Base-by-base conservation (phyloP, 2,797 vertebrate genomes). In the Steatocranus sp. region DNA sequence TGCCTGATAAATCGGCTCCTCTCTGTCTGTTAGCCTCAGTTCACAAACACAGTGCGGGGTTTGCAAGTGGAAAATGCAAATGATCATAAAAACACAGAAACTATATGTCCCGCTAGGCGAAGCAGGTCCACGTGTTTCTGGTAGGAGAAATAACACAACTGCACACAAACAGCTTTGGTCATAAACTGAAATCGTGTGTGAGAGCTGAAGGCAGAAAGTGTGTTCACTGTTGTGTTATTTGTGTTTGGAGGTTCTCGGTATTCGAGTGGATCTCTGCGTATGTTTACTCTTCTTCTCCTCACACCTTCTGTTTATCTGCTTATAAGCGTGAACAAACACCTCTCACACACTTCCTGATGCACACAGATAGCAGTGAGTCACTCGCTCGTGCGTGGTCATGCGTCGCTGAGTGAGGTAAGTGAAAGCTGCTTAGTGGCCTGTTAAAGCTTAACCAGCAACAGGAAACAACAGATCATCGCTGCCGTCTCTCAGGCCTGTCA, bases 391-490 rank as follows among this genome's bases (percentile, higher is more conserved):
- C 4, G 38, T 77, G 49, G 76, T 77, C 84, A 77, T 81, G 78
- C 63, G 83, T 81, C 4, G 34, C 49, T 34, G 75, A 82, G 79
- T 2, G 20, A 68, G 79, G 85, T 87, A 79, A 75, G 63, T 78
- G 38, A 89, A 93, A 91, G 91, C 87, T 20, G 88, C 83, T 93
- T 91, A 90, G 36, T 5, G 58, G 25, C 8, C 83, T 79, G 88
- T 89, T 88, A 89, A 82, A 81, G 75, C 84, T 80, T 80, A 83
- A 82, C 83, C 81, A 70, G 68, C 54, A 61, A 86, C 76, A 81
- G 88, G 81, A 88, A 88, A 84, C 81, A 76, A 53, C 86, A 83
- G 79, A 88, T 90, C 83, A 82, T 34, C 12, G 2, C 9, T 8
- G 15, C 36, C 10, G 50, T 43, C 38, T 5, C 63, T 11, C n/a